A percentile compares a stretch with the other conserved stretches of the same genome.
phyloP scores from a whole-genome alignment of 2,113 vertebrate genomes.

The Dermatemys mawii region DNA sequence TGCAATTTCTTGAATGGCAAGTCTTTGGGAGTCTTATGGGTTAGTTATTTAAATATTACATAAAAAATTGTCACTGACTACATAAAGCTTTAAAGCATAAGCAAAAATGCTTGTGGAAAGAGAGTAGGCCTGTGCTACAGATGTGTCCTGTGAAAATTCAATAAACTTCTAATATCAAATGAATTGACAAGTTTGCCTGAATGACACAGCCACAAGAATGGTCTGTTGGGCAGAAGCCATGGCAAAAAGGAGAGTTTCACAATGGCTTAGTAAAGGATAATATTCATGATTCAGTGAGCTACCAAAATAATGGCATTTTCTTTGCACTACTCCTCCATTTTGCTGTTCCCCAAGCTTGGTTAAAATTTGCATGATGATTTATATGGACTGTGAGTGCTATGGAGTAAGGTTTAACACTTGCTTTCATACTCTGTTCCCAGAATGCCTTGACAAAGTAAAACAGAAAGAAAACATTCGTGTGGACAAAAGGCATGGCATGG shows the following conservation, averaged over 20 bases:
- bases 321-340: not conserved
- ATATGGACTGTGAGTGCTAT: not conserved
- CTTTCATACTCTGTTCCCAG: not conserved
- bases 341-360: rapidly evolving
- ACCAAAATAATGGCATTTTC: not conserved
- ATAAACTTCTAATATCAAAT: not conserved
- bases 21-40: not conserved
- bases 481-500: rapidly evolving
- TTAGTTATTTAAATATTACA: constrained; percentile 24
- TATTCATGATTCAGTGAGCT: rapidly evolving
- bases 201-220: not conserved
- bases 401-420: not conserved
- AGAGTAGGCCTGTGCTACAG: not conserved
- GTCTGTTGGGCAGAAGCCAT: not conserved
- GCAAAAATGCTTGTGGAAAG: not conserved
- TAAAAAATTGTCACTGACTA: not conserved
- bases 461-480: not conserved
- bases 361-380: not conserved
- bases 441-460: not conserved
- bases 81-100: not conserved
- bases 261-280: not conserved
- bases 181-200: not conserved
- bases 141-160: not conserved
- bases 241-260: rapidly evolving
- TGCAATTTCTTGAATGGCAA: not conserved